Percentiles rank a stretch among this genome's conserved stretches.
phyloP scores from a whole-genome alignment of 2,113 vertebrate species.

The Lichenostomus cassidix region DNA sequence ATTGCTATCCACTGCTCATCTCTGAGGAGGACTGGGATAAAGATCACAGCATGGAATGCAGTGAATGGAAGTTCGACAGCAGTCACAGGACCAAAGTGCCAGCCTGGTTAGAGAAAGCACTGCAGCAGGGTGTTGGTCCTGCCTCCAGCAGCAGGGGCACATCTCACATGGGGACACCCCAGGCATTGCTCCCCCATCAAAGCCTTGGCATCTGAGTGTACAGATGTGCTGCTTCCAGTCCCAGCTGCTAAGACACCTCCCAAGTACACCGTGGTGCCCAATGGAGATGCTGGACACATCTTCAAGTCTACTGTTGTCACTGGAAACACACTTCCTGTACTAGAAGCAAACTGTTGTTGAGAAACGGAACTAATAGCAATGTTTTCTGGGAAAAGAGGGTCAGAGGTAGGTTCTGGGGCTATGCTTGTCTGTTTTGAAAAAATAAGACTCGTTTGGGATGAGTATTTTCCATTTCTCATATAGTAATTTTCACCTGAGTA shows the following conservation, averaged over 20 bases:
- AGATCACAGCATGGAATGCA: neutral
- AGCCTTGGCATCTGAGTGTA: neutral
- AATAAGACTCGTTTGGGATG: neutral
- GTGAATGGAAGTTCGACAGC: neutral
- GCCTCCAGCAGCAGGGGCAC: neutral
- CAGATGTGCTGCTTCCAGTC: accelerated
- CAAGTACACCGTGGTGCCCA: neutral
- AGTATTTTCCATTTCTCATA: neutral
- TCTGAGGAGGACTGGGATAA: neutral
- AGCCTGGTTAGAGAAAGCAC: neutral
- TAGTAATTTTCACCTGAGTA: neutral
- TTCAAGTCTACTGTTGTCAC: neutral
- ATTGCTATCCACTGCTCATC: neutral
- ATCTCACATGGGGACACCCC: too few species aligned
- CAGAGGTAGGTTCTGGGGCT: neutral
- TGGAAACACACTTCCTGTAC: neutral
- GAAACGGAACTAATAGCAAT: neutral
- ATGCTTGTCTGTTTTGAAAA: neutral
- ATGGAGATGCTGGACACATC: neutral
- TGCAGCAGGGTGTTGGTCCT: neutral
- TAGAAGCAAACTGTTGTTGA: neutral
- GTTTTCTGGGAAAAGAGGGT: neutral
- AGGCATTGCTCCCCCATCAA: neutral
- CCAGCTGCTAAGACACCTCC: neutral
- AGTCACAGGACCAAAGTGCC: neutral